These are phyloP conservation scores for Aldabrachelys gigantea DNA, from an alignment of 2,113 vertebrate species.

Conservation along the genomic window DNA sequence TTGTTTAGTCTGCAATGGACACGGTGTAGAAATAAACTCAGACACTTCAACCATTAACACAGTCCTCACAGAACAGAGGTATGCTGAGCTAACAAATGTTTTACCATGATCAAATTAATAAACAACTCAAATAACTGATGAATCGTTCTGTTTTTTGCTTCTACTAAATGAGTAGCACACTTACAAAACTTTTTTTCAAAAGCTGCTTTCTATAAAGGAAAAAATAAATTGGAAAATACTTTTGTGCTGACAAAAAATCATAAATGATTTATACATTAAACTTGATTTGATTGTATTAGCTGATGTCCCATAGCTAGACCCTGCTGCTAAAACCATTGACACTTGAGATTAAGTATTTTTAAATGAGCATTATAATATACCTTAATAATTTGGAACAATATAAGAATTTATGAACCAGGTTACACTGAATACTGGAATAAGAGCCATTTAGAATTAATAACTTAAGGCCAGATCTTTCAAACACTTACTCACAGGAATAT, in stretches of 20 bases:
- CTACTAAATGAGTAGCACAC: not conserved
- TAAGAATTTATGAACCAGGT: not conserved
- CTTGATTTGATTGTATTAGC: too few species aligned
- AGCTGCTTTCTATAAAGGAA: not conserved
- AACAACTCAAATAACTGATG: not conserved
- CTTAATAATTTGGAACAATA: not conserved
- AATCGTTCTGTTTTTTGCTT: not conserved
- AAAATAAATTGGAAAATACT: not conserved
- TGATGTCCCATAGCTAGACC: not conserved
- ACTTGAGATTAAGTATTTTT: not conserved
- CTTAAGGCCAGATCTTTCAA: not conserved
- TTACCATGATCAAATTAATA: not conserved
- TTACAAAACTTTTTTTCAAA: not conserved
- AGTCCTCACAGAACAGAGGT: not conserved
- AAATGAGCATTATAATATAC: not conserved
- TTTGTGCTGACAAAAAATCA: not conserved
- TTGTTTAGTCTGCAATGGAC: not conserved
- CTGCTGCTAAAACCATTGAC: not conserved
- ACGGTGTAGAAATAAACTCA: not conserved
- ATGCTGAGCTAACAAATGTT: fast-evolving
- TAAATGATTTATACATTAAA: too few species aligned
- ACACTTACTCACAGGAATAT: fast-evolving
- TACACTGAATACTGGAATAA: not conserved
- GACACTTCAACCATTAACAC: not conserved
- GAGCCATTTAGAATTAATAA: not conserved